A percentile compares a stretch with the other conserved stretches of the same genome.
These are phyloP conservation scores for Staurois parvus DNA, from an alignment of 2,797 vertebrate genomes.

Conservation along the genomic window DNA sequence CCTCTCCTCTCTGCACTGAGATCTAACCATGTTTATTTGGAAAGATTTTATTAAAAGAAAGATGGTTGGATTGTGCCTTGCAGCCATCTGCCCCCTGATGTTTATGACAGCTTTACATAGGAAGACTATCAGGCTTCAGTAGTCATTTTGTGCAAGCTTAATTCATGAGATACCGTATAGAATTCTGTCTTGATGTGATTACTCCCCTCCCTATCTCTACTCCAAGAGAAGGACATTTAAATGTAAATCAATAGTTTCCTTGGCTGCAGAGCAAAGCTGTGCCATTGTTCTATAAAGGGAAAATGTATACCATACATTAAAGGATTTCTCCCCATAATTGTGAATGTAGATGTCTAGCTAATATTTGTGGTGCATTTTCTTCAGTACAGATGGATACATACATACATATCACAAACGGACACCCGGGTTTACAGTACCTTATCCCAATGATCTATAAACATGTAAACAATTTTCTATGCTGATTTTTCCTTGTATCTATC, in stretches of 20 bases:
- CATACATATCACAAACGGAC: too few species aligned
- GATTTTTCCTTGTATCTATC: too few species aligned
- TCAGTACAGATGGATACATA: neutral
- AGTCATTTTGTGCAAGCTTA: constrained; percentile 47
- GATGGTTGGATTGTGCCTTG: neutral
- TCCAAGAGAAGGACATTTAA: constrained; percentile 48
- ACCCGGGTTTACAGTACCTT: too few species aligned
- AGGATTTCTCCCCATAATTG: neutral
- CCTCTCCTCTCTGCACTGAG: too few species aligned
- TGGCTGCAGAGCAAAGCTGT: constrained; percentile 2
- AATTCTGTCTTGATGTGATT: constrained; percentile 58
- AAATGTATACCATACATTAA: neutral
- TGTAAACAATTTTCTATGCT: too few species aligned
- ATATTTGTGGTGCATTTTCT: neutral
- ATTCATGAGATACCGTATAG: constrained; percentile 58
- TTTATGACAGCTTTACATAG: constrained; percentile 8
- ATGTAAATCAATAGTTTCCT: constrained; percentile 53
- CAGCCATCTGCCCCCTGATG: neutral
- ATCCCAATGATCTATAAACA: too few species aligned
- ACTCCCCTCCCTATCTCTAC: constrained; percentile 33
- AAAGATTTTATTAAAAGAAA: too few species aligned
- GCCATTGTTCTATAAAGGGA: neutral
- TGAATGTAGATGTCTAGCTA: neutral
- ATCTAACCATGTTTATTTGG: too few species aligned
- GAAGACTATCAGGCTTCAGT: constrained; percentile 56